phyloP scores from a whole-genome alignment of 1,140 invertebrate species.

The Sitobion miscanthi region DNA sequence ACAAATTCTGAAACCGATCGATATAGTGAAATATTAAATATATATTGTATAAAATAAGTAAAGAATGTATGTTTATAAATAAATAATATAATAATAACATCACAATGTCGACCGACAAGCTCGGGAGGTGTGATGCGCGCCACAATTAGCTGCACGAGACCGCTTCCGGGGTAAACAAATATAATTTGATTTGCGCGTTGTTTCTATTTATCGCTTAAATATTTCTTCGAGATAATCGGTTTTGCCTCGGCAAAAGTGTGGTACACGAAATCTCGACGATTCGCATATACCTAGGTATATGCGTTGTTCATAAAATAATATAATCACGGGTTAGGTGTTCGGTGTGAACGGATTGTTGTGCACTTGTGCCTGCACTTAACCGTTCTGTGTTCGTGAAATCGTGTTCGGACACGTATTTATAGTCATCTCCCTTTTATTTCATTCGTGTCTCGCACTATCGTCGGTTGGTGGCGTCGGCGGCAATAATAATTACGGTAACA shows the following conservation, averaged over 20 bases:
- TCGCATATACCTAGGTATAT: background rate
- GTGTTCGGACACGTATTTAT: background rate
- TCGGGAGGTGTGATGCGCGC: background rate
- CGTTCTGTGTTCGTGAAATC: background rate
- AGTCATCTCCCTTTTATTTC: background rate
- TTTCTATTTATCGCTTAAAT: background rate
- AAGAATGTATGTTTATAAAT: background rate
- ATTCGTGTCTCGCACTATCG: background rate
- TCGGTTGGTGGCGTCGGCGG: background rate
- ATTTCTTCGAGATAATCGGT: background rate
- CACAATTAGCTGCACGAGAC: background rate
- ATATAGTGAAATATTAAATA: background rate
- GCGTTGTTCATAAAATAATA: background rate
- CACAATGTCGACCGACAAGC: background rate
- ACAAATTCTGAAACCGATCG: background rate
- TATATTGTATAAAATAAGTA: background rate
- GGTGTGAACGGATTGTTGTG: background rate
- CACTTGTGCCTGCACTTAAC: background rate
- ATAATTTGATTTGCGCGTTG: background rate
- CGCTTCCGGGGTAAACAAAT: background rate
- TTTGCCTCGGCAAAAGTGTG: background rate
- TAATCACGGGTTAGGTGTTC: background rate
- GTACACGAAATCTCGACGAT: background rate
- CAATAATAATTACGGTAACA: slow-evolving; percentile 30
- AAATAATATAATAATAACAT: background rate